Evolutionary conservation across 2,113 vertebrate species (phyloP).

Genomic region (Mesocricetus auratus): DNA sequence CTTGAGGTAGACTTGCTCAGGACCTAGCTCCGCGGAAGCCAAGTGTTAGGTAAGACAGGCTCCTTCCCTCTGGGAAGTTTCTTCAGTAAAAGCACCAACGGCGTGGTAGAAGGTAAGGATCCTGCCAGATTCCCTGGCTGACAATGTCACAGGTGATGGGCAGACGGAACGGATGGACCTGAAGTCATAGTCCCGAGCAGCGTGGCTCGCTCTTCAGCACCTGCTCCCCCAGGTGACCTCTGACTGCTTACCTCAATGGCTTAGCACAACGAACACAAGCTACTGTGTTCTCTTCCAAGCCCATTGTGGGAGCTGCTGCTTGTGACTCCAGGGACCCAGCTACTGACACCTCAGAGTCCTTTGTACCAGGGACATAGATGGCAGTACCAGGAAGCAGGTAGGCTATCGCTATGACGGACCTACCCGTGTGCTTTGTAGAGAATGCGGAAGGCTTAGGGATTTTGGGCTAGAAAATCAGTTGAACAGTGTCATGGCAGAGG

Average conservation of each 20-base stretch:
- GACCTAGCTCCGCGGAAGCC: neutral
- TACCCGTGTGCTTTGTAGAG: neutral
- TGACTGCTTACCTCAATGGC: neutral
- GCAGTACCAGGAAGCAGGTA: neutral
- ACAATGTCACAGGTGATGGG: neutral
- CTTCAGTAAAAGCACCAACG: slow-evolving; percentile 31
- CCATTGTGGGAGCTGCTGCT: neutral
- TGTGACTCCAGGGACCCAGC: neutral
- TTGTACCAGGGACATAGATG: neutral
- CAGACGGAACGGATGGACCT: fast-evolving
- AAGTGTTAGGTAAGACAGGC: neutral
- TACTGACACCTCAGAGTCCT: neutral
- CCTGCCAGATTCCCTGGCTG: neutral
- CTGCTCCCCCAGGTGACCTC: neutral
- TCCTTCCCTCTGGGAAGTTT: slow-evolving; percentile 43
- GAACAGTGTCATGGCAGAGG: neutral
- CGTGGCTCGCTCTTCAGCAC: fast-evolving
- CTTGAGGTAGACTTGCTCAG: neutral
- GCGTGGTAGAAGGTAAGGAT: neutral
- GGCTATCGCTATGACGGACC: neutral
- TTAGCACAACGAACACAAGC: neutral
- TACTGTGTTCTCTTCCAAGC: neutral
- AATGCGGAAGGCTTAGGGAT: neutral
- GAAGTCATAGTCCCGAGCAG: neutral
- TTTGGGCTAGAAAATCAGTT: neutral